Evolutionary conservation across 1,140 invertebrate genomes (phyloP).

Genomic region (Grapholita molesta): DNA sequence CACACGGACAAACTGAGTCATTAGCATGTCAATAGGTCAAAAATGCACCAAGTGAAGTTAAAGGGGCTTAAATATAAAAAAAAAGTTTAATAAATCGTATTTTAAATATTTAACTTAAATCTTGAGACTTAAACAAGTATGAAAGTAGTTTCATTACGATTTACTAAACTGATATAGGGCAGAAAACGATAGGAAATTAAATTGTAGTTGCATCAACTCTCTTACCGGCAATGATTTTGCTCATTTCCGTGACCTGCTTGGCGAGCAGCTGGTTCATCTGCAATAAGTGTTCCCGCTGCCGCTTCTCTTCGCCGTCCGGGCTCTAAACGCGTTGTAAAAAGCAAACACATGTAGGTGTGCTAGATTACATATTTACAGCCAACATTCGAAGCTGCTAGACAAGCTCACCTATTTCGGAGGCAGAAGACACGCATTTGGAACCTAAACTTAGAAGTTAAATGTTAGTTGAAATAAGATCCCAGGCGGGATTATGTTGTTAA

Average conservation of each 20-base stretch:
- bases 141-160: too few species aligned
- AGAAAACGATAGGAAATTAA: constrained; percentile 14
- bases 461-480: too few species aligned
- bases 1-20: background rate
- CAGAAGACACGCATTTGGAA: constrained; percentile 21
- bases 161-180: background rate
- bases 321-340: constrained; percentile 66
- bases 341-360: constrained; percentile 56
- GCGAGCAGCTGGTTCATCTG: constrained; percentile 94
- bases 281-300: constrained; percentile 91
- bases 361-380: constrained; percentile 60
- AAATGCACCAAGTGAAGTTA: constrained; percentile 14
- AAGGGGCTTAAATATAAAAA: background rate
- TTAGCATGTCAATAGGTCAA: constrained; percentile 9
- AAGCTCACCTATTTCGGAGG: constrained; percentile 42
- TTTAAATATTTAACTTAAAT: constrained; percentile 15
- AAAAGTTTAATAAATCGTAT: constrained; percentile 11
- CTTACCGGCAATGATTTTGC: constrained; percentile 94
- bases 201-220: background rate
- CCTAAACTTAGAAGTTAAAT: background rate
- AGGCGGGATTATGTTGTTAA: too few species aligned
- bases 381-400: constrained; percentile 65
- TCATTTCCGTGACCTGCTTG: constrained; percentile 96
- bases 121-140: too few species aligned
- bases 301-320: constrained; percentile 89